Base-by-base conservation (phyloP, 2,113 vertebrate genomes). In the Phyllostomus discolor region DNA sequence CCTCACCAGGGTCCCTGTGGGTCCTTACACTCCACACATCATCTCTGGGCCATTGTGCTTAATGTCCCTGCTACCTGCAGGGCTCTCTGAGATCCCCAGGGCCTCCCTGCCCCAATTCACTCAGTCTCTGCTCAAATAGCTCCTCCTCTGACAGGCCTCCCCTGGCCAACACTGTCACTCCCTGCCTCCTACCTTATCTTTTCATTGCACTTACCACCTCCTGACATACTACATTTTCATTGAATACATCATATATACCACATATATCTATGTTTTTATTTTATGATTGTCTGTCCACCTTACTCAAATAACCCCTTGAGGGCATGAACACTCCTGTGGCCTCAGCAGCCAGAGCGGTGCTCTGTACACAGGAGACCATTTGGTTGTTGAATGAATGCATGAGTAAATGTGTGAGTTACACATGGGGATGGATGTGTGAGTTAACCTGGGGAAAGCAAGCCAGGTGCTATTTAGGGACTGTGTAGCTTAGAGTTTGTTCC, bases 1-100 rank as follows among this genome's bases (percentile, higher is more conserved):
- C 5, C 75, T 75, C 41, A 0, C 0, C 0, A 2, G 20, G 9
- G 12, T 43, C 50, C 1, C 16, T 19, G 38, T 0, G 0, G 48
- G 14, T 4, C 4, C 38, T 5, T 72, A 19, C 0, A 0, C 7
- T 43, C 41, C 69, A 70, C 19, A 5, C 0, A 0, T 28, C 24
- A 5, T 4, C 24, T 41, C 46, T 31, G 46, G 64, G 41, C 15
- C 52, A 79, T n/a, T n/a, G 84, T 4, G 10, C 54, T 15, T 33
- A 12, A 5, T 38, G 10, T 38, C 9, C 31, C 76, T 33, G 67
- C 66, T 33, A 46, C 5, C 24, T 22, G 9, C 33, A 17, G 1
- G 10, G 12, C 46, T 73, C n/a, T 83, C 28, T 52, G 1, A 1
- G 70, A 26, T 8, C 35, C 70, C 33, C 31, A 72, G 24, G 16